Base-by-base conservation (phyloP, 2,113 vertebrate genomes). In the Phyllostomus discolor region DNA sequence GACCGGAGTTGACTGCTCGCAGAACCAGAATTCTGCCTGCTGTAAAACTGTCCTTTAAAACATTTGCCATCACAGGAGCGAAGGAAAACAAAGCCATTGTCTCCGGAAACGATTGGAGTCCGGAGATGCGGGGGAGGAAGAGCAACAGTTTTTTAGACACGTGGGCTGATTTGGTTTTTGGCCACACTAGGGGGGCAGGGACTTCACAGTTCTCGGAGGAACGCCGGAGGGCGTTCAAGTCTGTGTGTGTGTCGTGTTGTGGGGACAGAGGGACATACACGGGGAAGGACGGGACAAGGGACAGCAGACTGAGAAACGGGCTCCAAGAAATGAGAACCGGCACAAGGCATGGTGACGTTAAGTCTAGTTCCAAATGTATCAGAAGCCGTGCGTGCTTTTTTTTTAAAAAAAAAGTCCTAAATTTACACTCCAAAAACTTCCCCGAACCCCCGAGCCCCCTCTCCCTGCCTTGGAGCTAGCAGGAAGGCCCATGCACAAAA, bases 321-420 rank as follows among this genome's bases (percentile, higher is more conserved):
- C 81, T 94, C 48, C 54, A 95, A 89, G 92, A 41, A 89, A 83
- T 75, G 91, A 97, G 95, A 96, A 96, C 95, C 62, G 92, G 92
- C 97, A 95, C 94, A 43, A 97, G 97, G 98, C 98, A 98, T 97
- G 96, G 97, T 98, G 96, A 97, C 76, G 94, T 97, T 90, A 97
- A 98, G 93, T 98, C 97, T 98, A 97, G 96, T 98, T 97, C 94
- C 98, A 97, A 97, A 99, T 99, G 99, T 98, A 99, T 99, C 98
- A 99, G 99, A 99, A 99, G 99, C 99, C 99, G 99, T 99, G 99
- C 98, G 98, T 98, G 99, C 98, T 99, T 99, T 99, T 99, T 50
- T 99, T 99, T 98, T 98, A 98, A 41, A 11, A 48, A 11, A 99
- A 98, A 76, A 26, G 98, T 98, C 84, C 98, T 99, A 99, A 99